Percentiles rank a stretch among this genome's conserved stretches.
phyloP scores from a whole-genome alignment of 2,797 vertebrate genomes.

The Pantherophis vulpinus region DNA sequence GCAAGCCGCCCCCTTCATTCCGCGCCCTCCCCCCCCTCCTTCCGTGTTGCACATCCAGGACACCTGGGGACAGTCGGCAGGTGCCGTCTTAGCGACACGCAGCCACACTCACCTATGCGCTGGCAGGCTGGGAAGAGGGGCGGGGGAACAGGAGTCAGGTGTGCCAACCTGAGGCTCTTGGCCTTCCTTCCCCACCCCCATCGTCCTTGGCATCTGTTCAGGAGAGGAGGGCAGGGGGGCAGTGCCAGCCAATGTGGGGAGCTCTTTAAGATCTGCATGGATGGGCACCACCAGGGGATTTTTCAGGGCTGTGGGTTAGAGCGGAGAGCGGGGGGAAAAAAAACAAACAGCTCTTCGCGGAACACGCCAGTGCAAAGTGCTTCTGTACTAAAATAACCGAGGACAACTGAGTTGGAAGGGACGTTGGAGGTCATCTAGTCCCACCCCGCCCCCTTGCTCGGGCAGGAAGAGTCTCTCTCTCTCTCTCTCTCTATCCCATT shows the following conservation, averaged over 20 bases:
- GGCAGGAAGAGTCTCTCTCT: no score
- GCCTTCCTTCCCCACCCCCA: not conserved
- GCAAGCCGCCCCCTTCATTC: not conserved
- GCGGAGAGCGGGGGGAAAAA: not conserved
- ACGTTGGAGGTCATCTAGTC: no score
- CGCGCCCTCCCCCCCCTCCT: not conserved
- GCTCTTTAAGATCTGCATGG: not conserved
- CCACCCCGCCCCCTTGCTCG: no score
- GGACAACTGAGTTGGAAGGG: no score
- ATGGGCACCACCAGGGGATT: not conserved
- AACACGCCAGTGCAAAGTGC: accelerated
- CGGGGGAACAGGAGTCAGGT: not conserved
- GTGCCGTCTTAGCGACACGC: not conserved
- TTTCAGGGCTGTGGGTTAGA: not conserved
- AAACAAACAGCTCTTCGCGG: not conserved
- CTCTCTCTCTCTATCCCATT: no score
- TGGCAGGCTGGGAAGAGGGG: not conserved
- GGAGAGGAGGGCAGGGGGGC: not conserved
- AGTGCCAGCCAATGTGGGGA: not conserved
- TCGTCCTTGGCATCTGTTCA: no score
- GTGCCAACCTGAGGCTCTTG: not conserved
- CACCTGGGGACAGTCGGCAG: constrained; percentile 18
- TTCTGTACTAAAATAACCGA: not conserved
- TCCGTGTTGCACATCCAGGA: not conserved
- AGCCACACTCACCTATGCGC: not conserved